Evolutionary conservation across 2,797 vertebrate genomes (phyloP), one percentile per base, ranked within the genome.

Genomic region (Typhlichthys eigenmanni): DNA sequence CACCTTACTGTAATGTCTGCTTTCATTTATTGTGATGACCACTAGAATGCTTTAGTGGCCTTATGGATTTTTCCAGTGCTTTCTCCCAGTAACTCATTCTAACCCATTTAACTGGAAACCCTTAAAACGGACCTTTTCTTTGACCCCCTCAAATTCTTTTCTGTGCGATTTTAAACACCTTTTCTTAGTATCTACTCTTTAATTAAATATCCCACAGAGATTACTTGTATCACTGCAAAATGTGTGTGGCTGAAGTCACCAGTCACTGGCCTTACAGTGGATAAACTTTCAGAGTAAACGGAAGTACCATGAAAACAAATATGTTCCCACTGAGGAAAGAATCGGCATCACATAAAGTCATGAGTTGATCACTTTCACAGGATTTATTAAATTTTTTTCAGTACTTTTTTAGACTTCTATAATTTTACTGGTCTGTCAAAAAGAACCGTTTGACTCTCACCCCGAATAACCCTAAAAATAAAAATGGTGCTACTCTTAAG

Each of bases 271-370:
- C 62, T 57, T 19, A 19, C 19, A 19, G 19, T 50, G 63, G 74
- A 67, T 83, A 69, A 85, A 87, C 76, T 60, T 81, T 51, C n/a
- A 47, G 14, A 69, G 78, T 19, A 70, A 66, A 62, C 58, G 10
- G 60, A 81, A 64, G 60, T 76, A 43, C 70, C 67, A 81, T 90
- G 79, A 85, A 71, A 86, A 86, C 79, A 82, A 83, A 66, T 78
- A 61, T 46, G 47, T 52, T 58, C 65, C 47, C 64, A 59, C 64
- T 45, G 71, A 65, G 34, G 74, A 43, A 19, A 45, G 51, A 58
- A 68, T 63, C 72, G 66, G 69, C 55, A 60, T 60, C 71, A 63
- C 66, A 63, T 55, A 64, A 69, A 75, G 53, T 29, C 10, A 60
- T 70, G 54, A 83, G 74, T 70, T 49, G 47, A 73, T 72, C 61